phyloP scores from a whole-genome alignment of 1,140 invertebrate species.

The Achroia grisella region DNA sequence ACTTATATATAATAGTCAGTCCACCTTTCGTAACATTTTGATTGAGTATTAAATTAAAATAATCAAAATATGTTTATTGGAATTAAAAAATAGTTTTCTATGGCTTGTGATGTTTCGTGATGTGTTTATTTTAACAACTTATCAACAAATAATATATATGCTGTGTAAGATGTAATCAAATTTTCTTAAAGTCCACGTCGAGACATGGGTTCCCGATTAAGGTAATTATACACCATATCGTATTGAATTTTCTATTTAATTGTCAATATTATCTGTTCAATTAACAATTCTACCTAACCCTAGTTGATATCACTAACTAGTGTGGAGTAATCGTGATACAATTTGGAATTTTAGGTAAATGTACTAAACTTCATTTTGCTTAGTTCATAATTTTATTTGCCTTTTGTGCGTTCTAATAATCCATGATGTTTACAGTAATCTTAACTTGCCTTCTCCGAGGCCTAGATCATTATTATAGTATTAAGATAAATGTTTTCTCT shows the following conservation, averaged over 20 bases:
- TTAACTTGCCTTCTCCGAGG: no score
- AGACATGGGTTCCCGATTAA: conserved; percentile 66
- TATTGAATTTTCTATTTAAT: not conserved
- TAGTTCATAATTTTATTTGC: conserved; percentile 18
- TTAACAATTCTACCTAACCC: not conserved
- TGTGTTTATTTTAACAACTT: conserved; percentile 24
- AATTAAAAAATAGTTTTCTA: conserved; percentile 37
- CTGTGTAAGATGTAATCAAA: conserved; percentile 47
- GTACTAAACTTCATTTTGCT: conserved; percentile 22
- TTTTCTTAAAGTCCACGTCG: conserved; percentile 44
- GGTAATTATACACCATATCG: conserved; percentile 23
- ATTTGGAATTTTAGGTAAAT: no score
- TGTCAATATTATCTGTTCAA: not conserved
- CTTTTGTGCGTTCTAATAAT: no score
- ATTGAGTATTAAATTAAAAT: conserved; percentile 25
- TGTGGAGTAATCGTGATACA: no score
- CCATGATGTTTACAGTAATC: no score
- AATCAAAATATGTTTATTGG: conserved; percentile 32
- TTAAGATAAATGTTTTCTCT: no score
- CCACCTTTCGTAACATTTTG: conserved; percentile 27
- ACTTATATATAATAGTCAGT: no score
- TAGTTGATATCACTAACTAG: no score
- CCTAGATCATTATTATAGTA: no score
- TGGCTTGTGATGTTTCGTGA: conserved; percentile 50
- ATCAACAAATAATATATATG: conserved; percentile 18